Conservation (phyloP, 2,797 vertebrate species). For the Tenualosa ilisha region DNA sequence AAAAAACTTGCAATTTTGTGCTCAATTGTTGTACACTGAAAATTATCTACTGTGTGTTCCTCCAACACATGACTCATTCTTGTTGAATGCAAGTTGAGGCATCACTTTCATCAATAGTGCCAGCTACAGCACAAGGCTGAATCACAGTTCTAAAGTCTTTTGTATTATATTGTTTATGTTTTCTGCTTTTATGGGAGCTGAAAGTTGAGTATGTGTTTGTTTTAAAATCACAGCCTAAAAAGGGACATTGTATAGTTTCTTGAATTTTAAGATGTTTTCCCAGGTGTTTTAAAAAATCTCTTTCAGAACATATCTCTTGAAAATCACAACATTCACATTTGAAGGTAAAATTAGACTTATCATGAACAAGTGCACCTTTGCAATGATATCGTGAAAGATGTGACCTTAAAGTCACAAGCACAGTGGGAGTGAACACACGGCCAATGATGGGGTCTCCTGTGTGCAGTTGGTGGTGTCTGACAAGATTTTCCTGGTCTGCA, state of each 20-base stretch:
- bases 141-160: background rate
- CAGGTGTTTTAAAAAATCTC: slow-evolving; percentile 34
- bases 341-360: slow-evolving; percentile 8
- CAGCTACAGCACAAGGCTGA: background rate
- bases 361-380: slow-evolving; percentile 25
- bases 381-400: background rate
- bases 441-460: background rate
- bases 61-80: background rate
- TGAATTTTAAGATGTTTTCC: background rate
- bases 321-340: slow-evolving; percentile 27
- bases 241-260: background rate
- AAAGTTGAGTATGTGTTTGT: background rate
- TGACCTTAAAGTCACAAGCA: slow-evolving; percentile 29
- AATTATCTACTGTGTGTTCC: background rate
- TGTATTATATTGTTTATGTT: background rate
- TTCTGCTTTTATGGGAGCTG: slow-evolving; percentile 3
- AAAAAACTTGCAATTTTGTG: slow-evolving; percentile 37
- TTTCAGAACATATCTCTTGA: background rate
- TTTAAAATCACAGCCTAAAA: slow-evolving; percentile 14
- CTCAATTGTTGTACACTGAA: slow-evolving; percentile 17
- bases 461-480: background rate
- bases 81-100: background rate
- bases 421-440: slow-evolving; percentile 12
- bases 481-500: background rate
- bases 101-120: background rate